Evolutionary conservation across 2,797 vertebrate species (phyloP).

Genomic region (Coregonus sp.): DNA sequence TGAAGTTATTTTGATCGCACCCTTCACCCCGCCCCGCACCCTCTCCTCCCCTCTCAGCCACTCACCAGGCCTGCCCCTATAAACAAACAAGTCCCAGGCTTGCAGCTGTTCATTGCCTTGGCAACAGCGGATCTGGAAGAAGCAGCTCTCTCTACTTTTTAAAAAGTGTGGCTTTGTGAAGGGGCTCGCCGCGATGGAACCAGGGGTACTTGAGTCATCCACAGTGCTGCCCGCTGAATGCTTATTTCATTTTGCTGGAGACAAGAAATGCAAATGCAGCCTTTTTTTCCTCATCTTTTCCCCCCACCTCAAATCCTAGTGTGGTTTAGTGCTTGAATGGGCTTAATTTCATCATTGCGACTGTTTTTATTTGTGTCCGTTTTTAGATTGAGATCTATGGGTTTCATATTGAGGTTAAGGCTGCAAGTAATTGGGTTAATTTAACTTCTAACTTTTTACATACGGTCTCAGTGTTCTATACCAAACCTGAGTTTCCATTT

Average conservation of each 20-base stretch:
- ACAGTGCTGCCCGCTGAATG: conserved; percentile 69
- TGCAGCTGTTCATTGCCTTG: conserved; percentile 77
- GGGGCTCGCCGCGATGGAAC: conserved; percentile 60
- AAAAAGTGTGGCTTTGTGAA: conserved; percentile 30
- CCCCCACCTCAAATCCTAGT: not conserved
- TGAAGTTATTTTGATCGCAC: conserved; percentile 41
- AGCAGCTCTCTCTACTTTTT: conserved; percentile 43
- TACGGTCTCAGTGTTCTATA: not conserved
- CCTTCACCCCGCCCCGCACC: not conserved
- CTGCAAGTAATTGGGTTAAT: conserved; percentile 24
- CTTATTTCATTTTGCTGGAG: conserved; percentile 71
- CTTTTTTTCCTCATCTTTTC: not conserved
- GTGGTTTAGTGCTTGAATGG: conserved; percentile 28
- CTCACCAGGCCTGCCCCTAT: conserved; percentile 53
- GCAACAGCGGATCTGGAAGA: conserved; percentile 74
- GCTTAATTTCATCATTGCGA: conserved; percentile 46
- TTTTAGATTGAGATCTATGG: conserved; percentile 36
- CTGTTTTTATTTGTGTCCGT: conserved; percentile 5
- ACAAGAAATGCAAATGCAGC: conserved; percentile 71
- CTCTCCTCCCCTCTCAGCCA: conserved; percentile 31
- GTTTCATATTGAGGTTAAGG: not conserved
- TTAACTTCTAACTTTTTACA: conserved; percentile 8
- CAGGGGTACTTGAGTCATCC: conserved; percentile 70
- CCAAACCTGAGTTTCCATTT: not conserved
- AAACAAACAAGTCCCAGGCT: conserved; percentile 69